Conservation (phyloP, 1,140 invertebrate species). For the Microplitis mediator region DNA sequence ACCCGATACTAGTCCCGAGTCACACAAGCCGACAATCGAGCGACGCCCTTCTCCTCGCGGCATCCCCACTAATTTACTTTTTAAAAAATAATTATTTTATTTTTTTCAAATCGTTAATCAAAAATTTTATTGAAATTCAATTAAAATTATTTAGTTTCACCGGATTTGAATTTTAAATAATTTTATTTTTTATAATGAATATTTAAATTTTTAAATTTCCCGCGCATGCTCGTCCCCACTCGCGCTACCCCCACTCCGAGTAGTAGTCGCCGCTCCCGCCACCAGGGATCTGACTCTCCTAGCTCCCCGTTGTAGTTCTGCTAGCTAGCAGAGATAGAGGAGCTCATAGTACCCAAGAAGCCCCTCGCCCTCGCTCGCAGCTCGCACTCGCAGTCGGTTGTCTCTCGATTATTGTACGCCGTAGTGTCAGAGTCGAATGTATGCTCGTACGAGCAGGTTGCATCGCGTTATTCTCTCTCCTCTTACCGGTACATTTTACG, state of each 20-base stretch:
- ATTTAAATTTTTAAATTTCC: not conserved
- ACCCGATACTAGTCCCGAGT: conserved; percentile 37
- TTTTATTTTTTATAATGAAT: too few species aligned
- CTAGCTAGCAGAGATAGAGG: too few species aligned
- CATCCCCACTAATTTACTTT: conserved; percentile 3
- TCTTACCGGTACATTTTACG: conserved; percentile 26
- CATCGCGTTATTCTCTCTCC: conserved; percentile 21
- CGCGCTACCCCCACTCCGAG: not conserved
- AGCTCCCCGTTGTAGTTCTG: too few species aligned
- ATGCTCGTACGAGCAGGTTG: conserved; percentile 25
- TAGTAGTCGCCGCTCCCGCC: too few species aligned
- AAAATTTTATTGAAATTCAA: too few species aligned
- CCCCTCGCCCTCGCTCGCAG: conserved; percentile 11
- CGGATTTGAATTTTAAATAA: too few species aligned
- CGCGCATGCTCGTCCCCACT: conserved; percentile 5
- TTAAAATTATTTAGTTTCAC: too few species aligned
- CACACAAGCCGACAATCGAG: conserved; percentile 45
- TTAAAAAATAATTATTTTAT: not conserved
- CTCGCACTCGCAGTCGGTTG: conserved; percentile 1
- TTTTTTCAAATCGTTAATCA: too few species aligned
- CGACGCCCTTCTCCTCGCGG: conserved; percentile 42
- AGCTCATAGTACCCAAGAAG: not conserved
- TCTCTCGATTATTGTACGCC: not conserved
- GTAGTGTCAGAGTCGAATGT: conserved; percentile 36
- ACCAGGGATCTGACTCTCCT: too few species aligned